Evolutionary conservation across 2,113 vertebrate genomes (phyloP).

Genomic region (Glaucidium brasilianum): DNA sequence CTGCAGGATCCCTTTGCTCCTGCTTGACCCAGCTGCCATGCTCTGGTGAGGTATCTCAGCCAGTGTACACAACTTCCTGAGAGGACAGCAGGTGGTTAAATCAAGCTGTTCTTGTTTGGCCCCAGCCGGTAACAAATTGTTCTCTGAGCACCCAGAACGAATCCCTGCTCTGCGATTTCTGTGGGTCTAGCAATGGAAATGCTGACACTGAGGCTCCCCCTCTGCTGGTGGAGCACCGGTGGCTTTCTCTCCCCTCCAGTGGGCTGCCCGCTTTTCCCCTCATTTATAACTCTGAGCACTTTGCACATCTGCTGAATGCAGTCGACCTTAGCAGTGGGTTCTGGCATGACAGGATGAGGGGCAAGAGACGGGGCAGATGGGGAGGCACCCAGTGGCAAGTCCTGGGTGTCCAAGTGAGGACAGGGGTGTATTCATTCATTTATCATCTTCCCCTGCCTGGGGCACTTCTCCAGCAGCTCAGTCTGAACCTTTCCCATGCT

Average conservation of each 20-base stretch:
- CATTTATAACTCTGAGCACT: background rate
- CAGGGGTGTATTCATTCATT: background rate
- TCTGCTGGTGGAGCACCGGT: background rate
- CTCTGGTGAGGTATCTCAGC: background rate
- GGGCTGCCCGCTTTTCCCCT: background rate
- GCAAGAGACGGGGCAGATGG: accelerated
- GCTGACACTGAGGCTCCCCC: background rate
- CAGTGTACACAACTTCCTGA: background rate
- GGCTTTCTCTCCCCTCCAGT: background rate
- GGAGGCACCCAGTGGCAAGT: background rate
- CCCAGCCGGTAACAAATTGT: background rate
- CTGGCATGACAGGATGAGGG: background rate
- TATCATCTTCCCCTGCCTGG: background rate
- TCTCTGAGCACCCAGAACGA: background rate
- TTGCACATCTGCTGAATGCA: background rate
- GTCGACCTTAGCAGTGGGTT: background rate
- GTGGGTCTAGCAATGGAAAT: background rate
- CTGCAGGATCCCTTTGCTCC: background rate
- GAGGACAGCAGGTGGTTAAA: background rate
- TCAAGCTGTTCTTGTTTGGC: background rate
- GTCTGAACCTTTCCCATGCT: background rate
- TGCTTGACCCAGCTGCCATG: background rate
- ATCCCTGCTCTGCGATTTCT: background rate
- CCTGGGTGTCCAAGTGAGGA: background rate
- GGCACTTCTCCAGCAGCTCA: background rate